Evolutionary conservation across 2,113 vertebrate species (phyloP).

Genomic region (Grammomys surdaster): DNA sequence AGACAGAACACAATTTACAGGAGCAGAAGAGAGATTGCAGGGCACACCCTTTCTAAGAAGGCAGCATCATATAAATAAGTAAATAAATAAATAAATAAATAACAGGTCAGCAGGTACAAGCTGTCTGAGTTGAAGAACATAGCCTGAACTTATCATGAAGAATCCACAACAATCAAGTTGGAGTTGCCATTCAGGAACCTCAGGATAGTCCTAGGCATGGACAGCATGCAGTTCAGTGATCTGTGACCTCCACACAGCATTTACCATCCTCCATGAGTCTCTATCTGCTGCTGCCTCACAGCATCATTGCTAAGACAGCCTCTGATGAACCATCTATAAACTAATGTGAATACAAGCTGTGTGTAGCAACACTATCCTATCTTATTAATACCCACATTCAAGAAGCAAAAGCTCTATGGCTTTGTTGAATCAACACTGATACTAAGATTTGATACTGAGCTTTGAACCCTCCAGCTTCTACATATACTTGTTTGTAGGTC

Average conservation of each 20-base stretch:
- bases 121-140: background rate
- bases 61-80: background rate
- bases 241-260: background rate
- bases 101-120: background rate
- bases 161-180: background rate
- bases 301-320: accelerated
- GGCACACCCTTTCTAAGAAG: background rate
- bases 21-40: background rate
- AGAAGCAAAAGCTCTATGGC: background rate
- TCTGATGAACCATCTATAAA: background rate
- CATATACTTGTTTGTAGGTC: background rate
- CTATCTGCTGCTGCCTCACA: background rate
- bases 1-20: background rate
- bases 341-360: background rate
- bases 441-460: background rate
- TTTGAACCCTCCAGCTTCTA: background rate
- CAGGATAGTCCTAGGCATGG: background rate
- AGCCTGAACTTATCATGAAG: background rate
- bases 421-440: background rate
- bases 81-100: too few relatives aligned
- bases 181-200: background rate
- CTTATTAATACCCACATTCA: background rate
- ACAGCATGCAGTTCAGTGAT: background rate
- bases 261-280: background rate
- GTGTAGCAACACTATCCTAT: background rate